Evolutionary conservation across 2,888 invertebrate species (phyloP).

Genomic region (Synanthedon vespiformis): DNA sequence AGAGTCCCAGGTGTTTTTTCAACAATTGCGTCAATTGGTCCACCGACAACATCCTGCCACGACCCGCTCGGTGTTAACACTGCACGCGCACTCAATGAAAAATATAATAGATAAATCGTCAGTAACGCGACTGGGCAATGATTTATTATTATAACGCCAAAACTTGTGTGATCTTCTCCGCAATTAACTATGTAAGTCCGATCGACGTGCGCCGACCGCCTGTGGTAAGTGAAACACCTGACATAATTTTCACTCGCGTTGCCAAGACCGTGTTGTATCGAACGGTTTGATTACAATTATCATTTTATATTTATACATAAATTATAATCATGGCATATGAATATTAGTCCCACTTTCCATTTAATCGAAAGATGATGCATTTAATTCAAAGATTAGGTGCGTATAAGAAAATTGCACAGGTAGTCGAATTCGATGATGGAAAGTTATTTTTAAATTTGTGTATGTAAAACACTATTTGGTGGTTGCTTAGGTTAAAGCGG

Average conservation of each 20-base stretch:
- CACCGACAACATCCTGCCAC: slow-evolving; percentile 65
- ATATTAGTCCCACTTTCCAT: too few relatives aligned
- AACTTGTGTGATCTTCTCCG: slow-evolving; percentile 41
- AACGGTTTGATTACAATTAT: slow-evolving; percentile 12
- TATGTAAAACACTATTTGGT: slow-evolving; percentile 25
- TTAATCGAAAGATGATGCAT: too few relatives aligned
- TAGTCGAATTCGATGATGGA: slow-evolving; percentile 10
- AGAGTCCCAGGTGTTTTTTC: slow-evolving; percentile 52
- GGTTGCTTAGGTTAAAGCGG: slow-evolving; percentile 12
- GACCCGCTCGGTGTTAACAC: slow-evolving; percentile 45
- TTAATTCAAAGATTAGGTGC: too few relatives aligned
- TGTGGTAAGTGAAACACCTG: slow-evolving; percentile 34
- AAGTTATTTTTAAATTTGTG: slow-evolving; percentile 49
- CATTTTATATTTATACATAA: too few relatives aligned
- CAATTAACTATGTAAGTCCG: slow-evolving; percentile 39
- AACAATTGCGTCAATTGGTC: slow-evolving; percentile 61
- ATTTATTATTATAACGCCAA: slow-evolving; percentile 44
- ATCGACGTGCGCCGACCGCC: slow-evolving; percentile 37
- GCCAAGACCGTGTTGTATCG: slow-evolving; percentile 39
- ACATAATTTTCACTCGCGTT: slow-evolving; percentile 37
- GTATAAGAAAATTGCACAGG: too few relatives aligned
- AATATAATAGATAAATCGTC: slow-evolving; percentile 51
- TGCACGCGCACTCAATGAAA: slow-evolving; percentile 52
- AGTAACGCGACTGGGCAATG: slow-evolving; percentile 49
- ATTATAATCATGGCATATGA: too few relatives aligned